phyloP scores from a whole-genome alignment of 2,888 invertebrate genomes.

The Apocheima hispidaria region DNA sequence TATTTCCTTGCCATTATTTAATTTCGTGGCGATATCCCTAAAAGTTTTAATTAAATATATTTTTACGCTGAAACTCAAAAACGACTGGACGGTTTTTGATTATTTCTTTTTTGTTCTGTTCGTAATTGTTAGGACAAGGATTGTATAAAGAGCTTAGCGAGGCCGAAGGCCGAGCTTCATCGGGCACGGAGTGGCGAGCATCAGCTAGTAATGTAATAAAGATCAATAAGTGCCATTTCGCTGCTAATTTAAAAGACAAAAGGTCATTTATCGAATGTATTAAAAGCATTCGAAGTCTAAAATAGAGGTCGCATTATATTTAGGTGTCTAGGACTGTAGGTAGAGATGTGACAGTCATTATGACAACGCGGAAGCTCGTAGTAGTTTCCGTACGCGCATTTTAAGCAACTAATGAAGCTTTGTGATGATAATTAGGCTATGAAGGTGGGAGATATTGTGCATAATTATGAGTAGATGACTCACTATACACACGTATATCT shows the following conservation, averaged over 20 bases:
- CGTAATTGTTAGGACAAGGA: too few species aligned
- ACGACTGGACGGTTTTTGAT: too few species aligned
- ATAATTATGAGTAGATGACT: background rate
- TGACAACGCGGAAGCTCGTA: constrained; percentile 57
- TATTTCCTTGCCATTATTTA: too few species aligned
- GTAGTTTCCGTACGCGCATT: constrained; percentile 34
- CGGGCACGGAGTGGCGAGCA: background rate
- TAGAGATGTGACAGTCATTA: constrained; percentile 65
- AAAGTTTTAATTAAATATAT: too few species aligned
- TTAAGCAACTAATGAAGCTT: constrained; percentile 28
- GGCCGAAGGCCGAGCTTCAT: too few species aligned
- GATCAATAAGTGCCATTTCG: constrained; percentile 52
- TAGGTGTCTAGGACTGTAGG: constrained; percentile 5
- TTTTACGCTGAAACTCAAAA: too few species aligned
- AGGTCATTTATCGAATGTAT: constrained; percentile 48
- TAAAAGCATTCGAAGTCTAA: constrained; percentile 13
- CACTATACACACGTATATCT: too few species aligned
- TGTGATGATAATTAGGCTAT: constrained; percentile 21
- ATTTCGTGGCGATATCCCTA: too few species aligned
- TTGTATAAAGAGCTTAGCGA: too few species aligned
- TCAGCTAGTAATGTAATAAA: constrained; percentile 49
- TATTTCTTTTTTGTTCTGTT: too few species aligned
- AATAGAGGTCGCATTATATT: constrained; percentile 13
- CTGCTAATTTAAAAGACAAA: constrained; percentile 79
- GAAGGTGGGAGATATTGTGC: background rate